phyloP scores from a whole-genome alignment of 2,113 vertebrate species.

The Galeopterus variegatus region DNA sequence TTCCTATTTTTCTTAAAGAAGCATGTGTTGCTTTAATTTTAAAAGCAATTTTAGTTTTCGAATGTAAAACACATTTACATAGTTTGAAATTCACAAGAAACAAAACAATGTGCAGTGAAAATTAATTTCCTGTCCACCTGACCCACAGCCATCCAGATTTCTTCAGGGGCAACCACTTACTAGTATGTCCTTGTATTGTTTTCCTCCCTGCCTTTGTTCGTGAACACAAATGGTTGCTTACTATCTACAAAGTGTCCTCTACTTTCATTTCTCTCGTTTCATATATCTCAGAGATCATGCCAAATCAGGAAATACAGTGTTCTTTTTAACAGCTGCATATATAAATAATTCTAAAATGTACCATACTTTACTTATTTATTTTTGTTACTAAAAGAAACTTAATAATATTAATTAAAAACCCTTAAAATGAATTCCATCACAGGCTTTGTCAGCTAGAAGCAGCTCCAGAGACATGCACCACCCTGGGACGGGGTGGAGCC shows the following conservation, averaged over 20 bases:
- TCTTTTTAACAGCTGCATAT: not conserved
- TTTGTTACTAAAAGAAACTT: too few relatives aligned
- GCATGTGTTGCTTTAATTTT: not conserved
- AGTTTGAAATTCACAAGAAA: conserved; percentile 43
- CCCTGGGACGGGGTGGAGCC: too few relatives aligned
- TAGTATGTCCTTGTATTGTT: fast-evolving
- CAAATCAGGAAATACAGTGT: not conserved
- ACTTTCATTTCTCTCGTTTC: not conserved
- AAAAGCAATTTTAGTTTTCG: not conserved
- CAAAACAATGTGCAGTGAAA: not conserved
- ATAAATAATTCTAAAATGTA: conserved; percentile 25
- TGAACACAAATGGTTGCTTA: not conserved
- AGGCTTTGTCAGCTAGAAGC: too few relatives aligned
- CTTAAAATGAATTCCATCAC: too few relatives aligned
- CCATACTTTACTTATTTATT: too few relatives aligned
- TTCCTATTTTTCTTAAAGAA: not conserved
- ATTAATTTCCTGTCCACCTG: not conserved
- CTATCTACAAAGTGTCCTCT: not conserved
- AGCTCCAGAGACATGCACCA: too few relatives aligned
- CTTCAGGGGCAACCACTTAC: not conserved
- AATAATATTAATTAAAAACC: too few relatives aligned
- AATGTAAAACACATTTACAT: not conserved
- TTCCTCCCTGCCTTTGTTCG: not conserved
- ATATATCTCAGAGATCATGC: not conserved
- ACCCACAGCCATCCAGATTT: not conserved